A percentile compares a stretch with the other conserved stretches of the same genome.
phyloP scores from a whole-genome alignment of 2,888 invertebrate genomes.

The Drosophila mercatorum region DNA sequence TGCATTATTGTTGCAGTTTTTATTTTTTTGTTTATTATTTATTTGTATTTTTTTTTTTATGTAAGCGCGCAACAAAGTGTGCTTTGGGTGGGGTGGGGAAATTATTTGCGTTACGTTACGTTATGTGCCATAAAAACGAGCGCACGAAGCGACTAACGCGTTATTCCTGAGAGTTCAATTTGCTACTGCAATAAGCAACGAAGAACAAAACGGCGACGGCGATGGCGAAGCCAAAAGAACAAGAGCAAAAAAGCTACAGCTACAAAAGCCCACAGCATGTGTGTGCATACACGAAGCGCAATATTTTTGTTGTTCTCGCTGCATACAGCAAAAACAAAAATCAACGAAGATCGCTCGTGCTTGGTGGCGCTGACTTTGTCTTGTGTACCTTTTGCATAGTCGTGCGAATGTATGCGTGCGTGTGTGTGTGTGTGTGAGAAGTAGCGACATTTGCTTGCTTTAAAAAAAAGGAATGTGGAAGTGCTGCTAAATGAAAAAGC shows the following conservation, averaged over 20 bases:
- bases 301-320: constrained; percentile 52
- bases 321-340: constrained; percentile 53
- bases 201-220: constrained; percentile 13
- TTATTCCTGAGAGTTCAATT: constrained; percentile 81
- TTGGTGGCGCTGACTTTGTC: constrained; percentile 29
- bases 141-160: constrained; percentile 67
- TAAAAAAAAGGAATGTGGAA: constrained; percentile 36
- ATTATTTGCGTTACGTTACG: constrained; percentile 37
- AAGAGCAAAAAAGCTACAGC: constrained; percentile 46
- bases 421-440: constrained; percentile 20
- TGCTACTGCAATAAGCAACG: constrained; percentile 66
- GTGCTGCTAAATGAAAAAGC: constrained; percentile 69
- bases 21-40: constrained; percentile 1
- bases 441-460: constrained; percentile 57
- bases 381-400: constrained; percentile 37
- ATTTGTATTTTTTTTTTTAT: constrained; percentile 31
- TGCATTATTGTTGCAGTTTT: constrained; percentile 34
- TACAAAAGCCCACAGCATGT: constrained; percentile 42
- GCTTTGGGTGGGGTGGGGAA: constrained; percentile 6
- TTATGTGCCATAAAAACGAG: constrained; percentile 41
- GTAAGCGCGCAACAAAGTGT: constrained; percentile 43
- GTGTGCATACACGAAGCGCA: constrained; percentile 59
- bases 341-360: constrained; percentile 68
- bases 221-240: constrained; percentile 51
- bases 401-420: constrained; percentile 13